Conservation (phyloP, 2,888 invertebrate genomes). For the Drosophila affinis region DNA sequence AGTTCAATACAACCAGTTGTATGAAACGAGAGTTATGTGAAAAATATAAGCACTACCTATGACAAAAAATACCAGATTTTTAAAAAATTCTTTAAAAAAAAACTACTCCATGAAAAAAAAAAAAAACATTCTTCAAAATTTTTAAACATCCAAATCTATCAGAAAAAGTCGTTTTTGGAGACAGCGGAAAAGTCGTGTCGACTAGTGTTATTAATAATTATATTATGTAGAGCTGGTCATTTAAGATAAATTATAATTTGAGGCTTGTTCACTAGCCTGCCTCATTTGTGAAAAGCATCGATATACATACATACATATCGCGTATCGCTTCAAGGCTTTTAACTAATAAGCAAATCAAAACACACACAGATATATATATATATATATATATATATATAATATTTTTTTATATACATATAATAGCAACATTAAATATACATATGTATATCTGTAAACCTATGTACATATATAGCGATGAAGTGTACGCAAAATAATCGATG, state of each 20-base stretch:
- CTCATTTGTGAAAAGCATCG: neutral
- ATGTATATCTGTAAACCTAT: slow-evolving; percentile 28
- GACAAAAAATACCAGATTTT: no score
- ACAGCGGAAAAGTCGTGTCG: no score
- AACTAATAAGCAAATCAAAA: slow-evolving; percentile 27
- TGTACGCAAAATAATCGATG: slow-evolving; percentile 2
- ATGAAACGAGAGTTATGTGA: no score
- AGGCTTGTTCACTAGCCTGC: slow-evolving; percentile 12
- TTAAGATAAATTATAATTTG: slow-evolving; percentile 41
- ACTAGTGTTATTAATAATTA: no score
- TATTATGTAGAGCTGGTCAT: slow-evolving; percentile 87
- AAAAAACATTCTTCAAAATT: no score
- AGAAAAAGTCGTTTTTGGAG: no score
- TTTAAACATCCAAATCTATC: no score
- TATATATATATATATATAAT: slow-evolving; percentile 7
- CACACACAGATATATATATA: slow-evolving; percentile 27
- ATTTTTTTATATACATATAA: no score
- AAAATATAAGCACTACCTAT: no score
- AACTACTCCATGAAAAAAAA: no score
- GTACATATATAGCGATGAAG: slow-evolving; percentile 28
- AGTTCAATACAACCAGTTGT: no score
- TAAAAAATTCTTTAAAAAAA: no score
- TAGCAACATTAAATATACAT: neutral
- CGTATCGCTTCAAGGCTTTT: slow-evolving; percentile 20
- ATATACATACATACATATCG: slow-evolving; percentile 17